Conservation (phyloP, 2,797 vertebrate species). For the Smutsia temminckii region DNA sequence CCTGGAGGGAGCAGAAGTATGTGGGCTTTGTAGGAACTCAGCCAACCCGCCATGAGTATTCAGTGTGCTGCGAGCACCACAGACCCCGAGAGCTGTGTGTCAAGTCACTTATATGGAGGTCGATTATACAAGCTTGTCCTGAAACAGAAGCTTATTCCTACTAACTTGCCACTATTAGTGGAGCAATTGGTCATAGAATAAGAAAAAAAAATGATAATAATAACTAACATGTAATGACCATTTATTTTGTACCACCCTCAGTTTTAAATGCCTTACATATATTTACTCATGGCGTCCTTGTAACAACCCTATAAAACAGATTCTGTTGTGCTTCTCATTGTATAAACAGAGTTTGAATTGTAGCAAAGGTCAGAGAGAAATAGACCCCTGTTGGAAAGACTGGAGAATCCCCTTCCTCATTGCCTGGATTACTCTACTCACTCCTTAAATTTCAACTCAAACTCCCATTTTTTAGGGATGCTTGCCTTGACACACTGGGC, state of each 20-base stretch:
- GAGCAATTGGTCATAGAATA: background rate
- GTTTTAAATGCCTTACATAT: background rate
- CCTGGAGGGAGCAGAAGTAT: background rate
- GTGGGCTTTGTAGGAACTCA: accelerated
- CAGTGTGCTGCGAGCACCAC: accelerated
- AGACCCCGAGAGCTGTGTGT: background rate
- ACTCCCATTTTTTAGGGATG: background rate
- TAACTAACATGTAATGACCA: background rate
- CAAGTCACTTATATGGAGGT: background rate
- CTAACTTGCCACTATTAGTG: background rate
- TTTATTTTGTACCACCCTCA: background rate
- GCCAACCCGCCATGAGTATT: no score
- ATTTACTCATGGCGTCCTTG: background rate
- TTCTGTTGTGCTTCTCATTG: background rate
- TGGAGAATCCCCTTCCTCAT: background rate
- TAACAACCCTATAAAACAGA: background rate
- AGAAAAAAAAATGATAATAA: background rate
- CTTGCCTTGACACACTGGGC: accelerated
- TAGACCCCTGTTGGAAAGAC: no score
- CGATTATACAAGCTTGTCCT: background rate
- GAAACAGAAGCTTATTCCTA: background rate
- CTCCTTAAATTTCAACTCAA: background rate
- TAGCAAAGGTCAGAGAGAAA: background rate
- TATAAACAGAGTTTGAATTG: background rate
- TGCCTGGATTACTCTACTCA: background rate